These are phyloP conservation scores for Sardina pilchardus DNA, from an alignment of 2,113 vertebrate species.

Conservation along the genomic window DNA sequence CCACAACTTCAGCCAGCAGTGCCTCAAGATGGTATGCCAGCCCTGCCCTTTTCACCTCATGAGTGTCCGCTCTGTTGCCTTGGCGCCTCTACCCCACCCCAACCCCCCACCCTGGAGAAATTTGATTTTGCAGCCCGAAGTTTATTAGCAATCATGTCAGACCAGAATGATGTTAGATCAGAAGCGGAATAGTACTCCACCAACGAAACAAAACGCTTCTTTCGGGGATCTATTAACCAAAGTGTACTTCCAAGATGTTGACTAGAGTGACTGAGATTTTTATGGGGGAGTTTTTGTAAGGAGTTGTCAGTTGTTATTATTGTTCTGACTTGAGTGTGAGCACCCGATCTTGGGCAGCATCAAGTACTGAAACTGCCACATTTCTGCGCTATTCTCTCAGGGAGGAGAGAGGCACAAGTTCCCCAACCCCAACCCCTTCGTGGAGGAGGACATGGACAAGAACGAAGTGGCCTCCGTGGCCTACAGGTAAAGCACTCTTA, in stretches of 20 bases:
- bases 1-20: constrained; percentile 99
- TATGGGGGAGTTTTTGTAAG: not conserved
- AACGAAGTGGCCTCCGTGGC: constrained; percentile 96
- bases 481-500: constrained; percentile 77
- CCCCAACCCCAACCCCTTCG: constrained; percentile 90
- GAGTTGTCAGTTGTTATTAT: not conserved
- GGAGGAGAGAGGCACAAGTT: constrained; percentile 93
- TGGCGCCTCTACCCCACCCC: no score
- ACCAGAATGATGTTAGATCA: no score
- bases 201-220: no score
- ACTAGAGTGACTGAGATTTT: no score
- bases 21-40: constrained; percentile 82
- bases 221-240: no score
- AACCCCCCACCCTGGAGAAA: no score
- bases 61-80: not conserved
- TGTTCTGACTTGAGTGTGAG: no score
- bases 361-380: not conserved
- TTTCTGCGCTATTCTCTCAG: constrained; percentile 59
- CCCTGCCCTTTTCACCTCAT: not conserved
- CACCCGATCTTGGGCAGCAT: no score
- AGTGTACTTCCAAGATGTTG: no score
- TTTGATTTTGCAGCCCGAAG: no score
- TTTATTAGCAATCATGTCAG: no score
- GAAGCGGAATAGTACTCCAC: no score
- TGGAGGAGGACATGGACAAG: constrained; percentile 97